A percentile compares a stretch with the other conserved stretches of the same genome.
phyloP scores from a whole-genome alignment of 2,888 invertebrate genomes.

The Phalera bucephala region DNA sequence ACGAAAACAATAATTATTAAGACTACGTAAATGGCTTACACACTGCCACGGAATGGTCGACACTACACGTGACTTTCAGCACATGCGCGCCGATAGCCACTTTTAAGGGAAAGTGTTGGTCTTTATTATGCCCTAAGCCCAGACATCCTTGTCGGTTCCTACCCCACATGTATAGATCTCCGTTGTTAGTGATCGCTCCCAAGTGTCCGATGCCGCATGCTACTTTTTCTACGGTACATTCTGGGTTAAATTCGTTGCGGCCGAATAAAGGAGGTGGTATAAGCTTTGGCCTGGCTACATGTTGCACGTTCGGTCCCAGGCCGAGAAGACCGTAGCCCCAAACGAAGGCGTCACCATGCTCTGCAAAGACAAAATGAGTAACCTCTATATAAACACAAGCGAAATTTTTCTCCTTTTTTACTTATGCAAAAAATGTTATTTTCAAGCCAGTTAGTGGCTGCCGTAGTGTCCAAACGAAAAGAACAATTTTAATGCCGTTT shows the following conservation, averaged over 20 bases:
- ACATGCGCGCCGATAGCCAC: conserved; percentile 91
- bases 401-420: neutral
- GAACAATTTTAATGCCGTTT: too few relatives aligned
- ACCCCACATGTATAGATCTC: conserved; percentile 97
- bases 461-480: too few relatives aligned
- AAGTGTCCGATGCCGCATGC: conserved; percentile 88
- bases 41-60: conserved; percentile 92
- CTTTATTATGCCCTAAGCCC: conserved; percentile 90
- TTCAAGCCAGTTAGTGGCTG: too few relatives aligned
- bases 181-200: conserved; percentile 91
- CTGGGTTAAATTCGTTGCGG: conserved; percentile 90
- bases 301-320: conserved; percentile 90
- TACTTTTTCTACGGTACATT: conserved; percentile 85
- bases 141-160: conserved; percentile 92
- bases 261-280: conserved; percentile 94
- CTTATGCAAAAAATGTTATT: neutral
- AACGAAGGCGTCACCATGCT: conserved; percentile 91
- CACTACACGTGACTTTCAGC: conserved; percentile 89
- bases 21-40: conserved; percentile 86
- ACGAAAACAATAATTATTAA: conserved; percentile 34
- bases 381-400: neutral
- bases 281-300: conserved; percentile 85
- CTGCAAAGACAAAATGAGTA: conserved; percentile 76
- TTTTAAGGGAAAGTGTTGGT: conserved; percentile 95
- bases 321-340: conserved; percentile 98